phyloP scores from a whole-genome alignment of 1,140 invertebrate species.

The Drosophila elegans region DNA sequence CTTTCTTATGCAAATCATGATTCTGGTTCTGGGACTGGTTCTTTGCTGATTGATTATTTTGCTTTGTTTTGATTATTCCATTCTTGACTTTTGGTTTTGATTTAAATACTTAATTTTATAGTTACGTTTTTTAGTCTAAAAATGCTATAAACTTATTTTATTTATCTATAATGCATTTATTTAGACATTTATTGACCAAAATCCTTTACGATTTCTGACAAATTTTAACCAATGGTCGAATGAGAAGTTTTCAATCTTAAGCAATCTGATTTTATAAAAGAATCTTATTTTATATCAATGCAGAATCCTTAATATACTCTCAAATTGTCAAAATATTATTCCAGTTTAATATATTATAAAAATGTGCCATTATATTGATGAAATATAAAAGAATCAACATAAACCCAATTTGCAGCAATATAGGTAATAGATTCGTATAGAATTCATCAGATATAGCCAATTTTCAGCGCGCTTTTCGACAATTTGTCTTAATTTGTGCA shows the following conservation, averaged over 20 bases:
- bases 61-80: conserved; percentile 28
- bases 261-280: too few relatives aligned
- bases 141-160: neutral
- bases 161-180: too few relatives aligned
- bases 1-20: conserved; percentile 12
- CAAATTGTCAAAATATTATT: too few relatives aligned
- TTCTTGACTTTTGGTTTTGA: conserved; percentile 8
- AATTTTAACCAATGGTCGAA: too few relatives aligned
- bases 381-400: too few relatives aligned
- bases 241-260: too few relatives aligned
- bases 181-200: too few relatives aligned
- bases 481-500: conserved; percentile 47
- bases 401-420: neutral
- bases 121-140: conserved; percentile 1
- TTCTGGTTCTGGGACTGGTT: conserved; percentile 21
- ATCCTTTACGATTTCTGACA: too few relatives aligned
- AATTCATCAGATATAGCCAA: conserved; percentile 21
- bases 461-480: conserved; percentile 27
- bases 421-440: neutral
- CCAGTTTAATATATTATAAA: too few relatives aligned
- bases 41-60: conserved; percentile 18
- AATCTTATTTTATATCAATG: too few relatives aligned
- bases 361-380: too few relatives aligned
- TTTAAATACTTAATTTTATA: neutral
- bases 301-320: neutral